Base-by-base conservation (phyloP, 1,140 invertebrate species). In the Brachionus rotundiformis region DNA sequence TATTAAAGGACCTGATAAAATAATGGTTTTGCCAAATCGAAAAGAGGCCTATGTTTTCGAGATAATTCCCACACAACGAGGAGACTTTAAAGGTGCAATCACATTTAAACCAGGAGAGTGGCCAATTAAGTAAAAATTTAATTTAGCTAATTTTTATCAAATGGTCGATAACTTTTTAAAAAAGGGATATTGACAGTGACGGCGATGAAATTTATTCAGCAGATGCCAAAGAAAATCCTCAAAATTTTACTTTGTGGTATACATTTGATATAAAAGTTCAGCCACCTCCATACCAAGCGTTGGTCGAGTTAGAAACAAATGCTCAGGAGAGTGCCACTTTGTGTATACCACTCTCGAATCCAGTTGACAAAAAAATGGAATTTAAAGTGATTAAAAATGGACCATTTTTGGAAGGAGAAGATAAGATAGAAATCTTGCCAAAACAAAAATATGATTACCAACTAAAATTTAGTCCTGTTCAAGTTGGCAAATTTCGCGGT, bases 111-210 rank as follows among this genome's bases (percentile, higher is more conserved):
- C 87, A 39, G 84, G 85, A 59, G 84, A 84, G 41, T 86, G 84
- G 77, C 85, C 85, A 41, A 81, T 84, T 13, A 83, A 84, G 87
- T 88, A 82, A 85, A 86, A 13, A 3, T 49, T 19, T 23, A 23
- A n/a, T 61, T 84, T 79, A 81, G 19, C 10, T 65, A 13, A 82
- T 3, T 23, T 47, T 2, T 25, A 76, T 4, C 23, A 27, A 19
- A 5, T 36, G 3, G 3, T 36, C 8, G 33, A 5, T 2, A 3
- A 29, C 8, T 4, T 82, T 29, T 16, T 71, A 23, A 8, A 10
- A 68, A 83, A 88, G 87, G 59, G 86, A 87, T 79, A 82, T 88
- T 7, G 87, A 88, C 83, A 87, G 86, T 84, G 87, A 88, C 84
- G 87, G 87, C 41, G 87, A 88, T 83, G 86, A 88, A 80, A 82